Base-by-base conservation (phyloP, 1,140 invertebrate genomes). In the Drosophila pallidifrons region DNA sequence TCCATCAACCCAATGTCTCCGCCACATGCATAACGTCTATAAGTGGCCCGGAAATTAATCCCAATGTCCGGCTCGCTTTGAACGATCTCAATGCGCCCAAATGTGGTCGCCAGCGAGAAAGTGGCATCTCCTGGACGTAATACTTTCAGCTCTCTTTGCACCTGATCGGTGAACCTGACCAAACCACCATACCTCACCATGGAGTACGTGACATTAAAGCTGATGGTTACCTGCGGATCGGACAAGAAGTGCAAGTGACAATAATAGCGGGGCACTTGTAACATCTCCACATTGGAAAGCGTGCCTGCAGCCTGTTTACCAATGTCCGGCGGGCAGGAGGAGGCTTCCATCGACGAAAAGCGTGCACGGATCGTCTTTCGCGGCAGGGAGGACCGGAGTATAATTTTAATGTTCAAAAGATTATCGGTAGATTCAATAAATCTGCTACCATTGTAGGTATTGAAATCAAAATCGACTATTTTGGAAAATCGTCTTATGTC, bases 391-490 rank as follows among this genome's bases (percentile, higher is more conserved):
- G 20, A 5, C 0, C 11, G 6, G 7, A 63, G 15, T 20, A 32
- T 1, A 1, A 92, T 59, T 0, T 10, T 30, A 0, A 80, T 70
- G 6, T 72, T 15, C 86, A 92, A 88, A 8, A 51, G 59, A 20
- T 92, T 92, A 58, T 92, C 91, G 0, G 82, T 79, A 0, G 91
- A 92, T 10, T 77, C 51, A 15, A 92, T 30, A 0, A 76, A 38
- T 1, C 61, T 54, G 35, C 54, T 77, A 10, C 71, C 75, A 45
- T 76, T 77, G 41, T 81, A 81, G 4, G n/a, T 30, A 0, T 30
- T n/a, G 0, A 79, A 2, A 1, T 64, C 20, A 15, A 92, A 69
- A 1, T 77, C 63, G 0, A 60, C 59, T 16, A 92, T 90, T n/a
- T 66, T 52, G 2, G 91, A 81, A 5, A 43, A 15, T 5, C 61